Evolutionary conservation across 2,888 invertebrate genomes (phyloP).

Genomic region (Tubiluchus corallicola): DNA sequence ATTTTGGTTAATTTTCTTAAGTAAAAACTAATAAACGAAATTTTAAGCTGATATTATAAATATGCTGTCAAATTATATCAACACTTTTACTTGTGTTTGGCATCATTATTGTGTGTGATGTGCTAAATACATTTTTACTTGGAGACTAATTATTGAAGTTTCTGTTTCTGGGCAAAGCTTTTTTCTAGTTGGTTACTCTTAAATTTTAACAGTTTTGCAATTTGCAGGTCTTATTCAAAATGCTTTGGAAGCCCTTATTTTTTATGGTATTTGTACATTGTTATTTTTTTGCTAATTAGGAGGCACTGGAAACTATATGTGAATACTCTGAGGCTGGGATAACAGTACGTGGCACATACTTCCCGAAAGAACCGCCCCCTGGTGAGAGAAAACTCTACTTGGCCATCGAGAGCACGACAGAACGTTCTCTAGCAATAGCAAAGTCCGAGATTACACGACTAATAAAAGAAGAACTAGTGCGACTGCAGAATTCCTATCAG

Average conservation of each 20-base stretch:
- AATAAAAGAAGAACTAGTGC: conserved; percentile 90
- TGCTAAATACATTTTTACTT: no score
- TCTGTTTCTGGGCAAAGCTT: conserved; percentile 16
- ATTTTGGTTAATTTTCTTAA: no score
- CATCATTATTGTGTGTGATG: no score
- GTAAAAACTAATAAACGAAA: no score
- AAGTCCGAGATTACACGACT: conserved; percentile 91
- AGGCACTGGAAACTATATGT: conserved; percentile 89
- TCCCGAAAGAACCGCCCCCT: conserved; percentile 54
- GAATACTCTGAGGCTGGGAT: conserved; percentile 98
- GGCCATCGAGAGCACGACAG: conserved; percentile 95
- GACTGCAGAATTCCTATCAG: conserved; percentile 40
- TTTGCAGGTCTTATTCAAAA: conserved; percentile 2
- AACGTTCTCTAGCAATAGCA: conserved; percentile 83
- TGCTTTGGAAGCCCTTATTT: not conserved
- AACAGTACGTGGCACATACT: conserved; percentile 85
- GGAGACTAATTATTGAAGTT: no score
- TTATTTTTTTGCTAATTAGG: no score
- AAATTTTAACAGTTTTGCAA: not conserved
- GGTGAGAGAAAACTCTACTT: conserved; percentile 79
- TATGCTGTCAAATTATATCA: no score
- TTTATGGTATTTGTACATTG: conserved; percentile 8
- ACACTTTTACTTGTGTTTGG: no score
- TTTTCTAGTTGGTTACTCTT: conserved; percentile 15
- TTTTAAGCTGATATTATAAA: no score